phyloP scores from a whole-genome alignment of 2,797 vertebrate species.

The Dermochelys coriacea region DNA sequence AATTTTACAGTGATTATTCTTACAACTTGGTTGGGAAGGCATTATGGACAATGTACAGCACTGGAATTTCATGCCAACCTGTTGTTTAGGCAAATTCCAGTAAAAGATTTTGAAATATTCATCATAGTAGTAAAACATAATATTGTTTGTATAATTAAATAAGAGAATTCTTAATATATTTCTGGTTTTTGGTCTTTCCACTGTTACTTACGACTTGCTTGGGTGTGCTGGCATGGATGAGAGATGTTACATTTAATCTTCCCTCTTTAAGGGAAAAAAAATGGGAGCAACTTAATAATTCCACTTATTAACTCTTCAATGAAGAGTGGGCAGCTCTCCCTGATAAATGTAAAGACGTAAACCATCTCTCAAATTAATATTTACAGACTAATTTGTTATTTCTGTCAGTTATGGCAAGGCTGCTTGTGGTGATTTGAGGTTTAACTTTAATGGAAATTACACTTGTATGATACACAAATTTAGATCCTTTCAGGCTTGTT shows the following conservation, averaged over 20 bases:
- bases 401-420: background rate
- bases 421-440: background rate
- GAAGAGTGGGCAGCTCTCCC: background rate
- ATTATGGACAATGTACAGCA: background rate
- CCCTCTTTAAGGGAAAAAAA: background rate
- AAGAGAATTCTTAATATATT: background rate
- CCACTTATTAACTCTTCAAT: background rate
- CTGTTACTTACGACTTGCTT: background rate
- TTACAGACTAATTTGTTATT: background rate
- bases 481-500: background rate
- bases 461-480: rapidly evolving
- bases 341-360: too few relatives aligned
- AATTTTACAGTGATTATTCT: background rate
- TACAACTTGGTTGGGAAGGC: rapidly evolving
- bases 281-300: background rate
- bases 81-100: background rate
- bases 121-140: background rate
- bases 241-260: background rate
- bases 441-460: background rate
- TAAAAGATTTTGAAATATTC: background rate
- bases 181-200: background rate
- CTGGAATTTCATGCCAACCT: background rate
- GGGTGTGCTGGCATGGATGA: background rate
- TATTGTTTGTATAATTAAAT: background rate
- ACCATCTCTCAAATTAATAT: background rate